Evolutionary conservation across 2,113 vertebrate species (phyloP).

Genomic region (Pseudois nayaur): DNA sequence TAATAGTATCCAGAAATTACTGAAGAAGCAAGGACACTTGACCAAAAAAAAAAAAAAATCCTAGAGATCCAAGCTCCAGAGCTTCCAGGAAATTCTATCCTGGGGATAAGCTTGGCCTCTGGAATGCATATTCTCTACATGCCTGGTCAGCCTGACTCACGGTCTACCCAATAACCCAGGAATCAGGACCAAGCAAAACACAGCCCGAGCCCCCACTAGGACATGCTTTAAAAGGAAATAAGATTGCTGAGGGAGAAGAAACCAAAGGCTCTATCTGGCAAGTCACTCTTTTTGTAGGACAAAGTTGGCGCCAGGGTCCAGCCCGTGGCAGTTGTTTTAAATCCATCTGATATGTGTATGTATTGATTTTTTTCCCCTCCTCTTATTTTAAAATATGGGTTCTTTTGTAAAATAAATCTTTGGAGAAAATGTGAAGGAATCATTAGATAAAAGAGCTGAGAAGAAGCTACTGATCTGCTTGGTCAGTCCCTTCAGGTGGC

Average conservation of each 20-base stretch:
- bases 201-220: background rate
- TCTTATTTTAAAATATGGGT: conserved; percentile 15
- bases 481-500: background rate
- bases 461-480: background rate
- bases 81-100: conserved; percentile 41
- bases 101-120: background rate
- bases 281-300: conserved; percentile 9
- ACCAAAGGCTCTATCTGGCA: background rate
- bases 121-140: conserved; percentile 18
- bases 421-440: background rate
- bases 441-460: background rate
- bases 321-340: background rate
- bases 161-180: background rate
- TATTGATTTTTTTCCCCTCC: background rate
- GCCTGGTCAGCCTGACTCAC: background rate
- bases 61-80: background rate
- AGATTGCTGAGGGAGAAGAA: conserved; percentile 20
- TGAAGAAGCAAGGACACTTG: background rate
- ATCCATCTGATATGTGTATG: background rate
- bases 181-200: background rate
- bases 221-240: conserved; percentile 34
- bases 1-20: background rate
- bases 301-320: background rate
- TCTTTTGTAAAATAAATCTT: conserved; percentile 15
- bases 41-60: background rate